These are phyloP conservation scores for Spodoptera littoralis DNA, from an alignment of 2,888 invertebrate genomes.

Conservation along the genomic window DNA sequence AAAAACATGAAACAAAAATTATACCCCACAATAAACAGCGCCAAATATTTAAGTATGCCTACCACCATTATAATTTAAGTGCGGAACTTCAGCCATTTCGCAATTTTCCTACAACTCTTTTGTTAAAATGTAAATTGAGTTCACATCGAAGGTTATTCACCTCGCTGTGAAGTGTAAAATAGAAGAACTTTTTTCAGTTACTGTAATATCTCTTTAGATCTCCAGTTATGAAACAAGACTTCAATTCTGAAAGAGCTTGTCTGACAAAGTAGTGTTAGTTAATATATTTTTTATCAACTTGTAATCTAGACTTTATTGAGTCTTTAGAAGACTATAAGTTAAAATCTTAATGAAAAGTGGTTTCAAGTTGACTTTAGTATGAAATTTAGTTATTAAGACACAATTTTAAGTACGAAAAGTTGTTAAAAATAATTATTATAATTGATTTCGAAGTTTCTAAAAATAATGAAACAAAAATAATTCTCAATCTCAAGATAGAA, in stretches of 20 bases:
- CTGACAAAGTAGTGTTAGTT: background rate
- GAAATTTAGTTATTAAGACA: no score
- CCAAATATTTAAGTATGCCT: slow-evolving; percentile 26
- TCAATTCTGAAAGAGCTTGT: no score
- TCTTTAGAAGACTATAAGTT: no score
- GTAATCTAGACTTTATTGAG: no score
- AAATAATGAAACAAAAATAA: no score
- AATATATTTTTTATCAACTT: background rate
- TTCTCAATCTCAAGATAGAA: no score
- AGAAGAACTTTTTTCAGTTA: slow-evolving; percentile 1
- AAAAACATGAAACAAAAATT: slow-evolving; percentile 12
- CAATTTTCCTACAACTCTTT: slow-evolving; percentile 37
- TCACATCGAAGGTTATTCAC: slow-evolving; percentile 33
- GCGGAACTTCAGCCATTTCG: slow-evolving; percentile 18
- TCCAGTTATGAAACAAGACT: background rate
- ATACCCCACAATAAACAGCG: slow-evolving; percentile 28
- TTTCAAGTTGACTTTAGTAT: no score
- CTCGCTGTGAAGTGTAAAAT: slow-evolving; percentile 19
- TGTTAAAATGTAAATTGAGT: slow-evolving; percentile 49
- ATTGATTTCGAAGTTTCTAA: no score
- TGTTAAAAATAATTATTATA: no score
- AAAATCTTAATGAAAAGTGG: no score
- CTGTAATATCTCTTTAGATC: background rate
- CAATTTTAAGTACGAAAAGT: no score
- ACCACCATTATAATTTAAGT: slow-evolving; percentile 31